A percentile compares a stretch with the other conserved stretches of the same genome.
These are phyloP conservation scores for Peucedramus taeniatus DNA, from an alignment of 2,113 vertebrate species.

Conservation along the genomic window DNA sequence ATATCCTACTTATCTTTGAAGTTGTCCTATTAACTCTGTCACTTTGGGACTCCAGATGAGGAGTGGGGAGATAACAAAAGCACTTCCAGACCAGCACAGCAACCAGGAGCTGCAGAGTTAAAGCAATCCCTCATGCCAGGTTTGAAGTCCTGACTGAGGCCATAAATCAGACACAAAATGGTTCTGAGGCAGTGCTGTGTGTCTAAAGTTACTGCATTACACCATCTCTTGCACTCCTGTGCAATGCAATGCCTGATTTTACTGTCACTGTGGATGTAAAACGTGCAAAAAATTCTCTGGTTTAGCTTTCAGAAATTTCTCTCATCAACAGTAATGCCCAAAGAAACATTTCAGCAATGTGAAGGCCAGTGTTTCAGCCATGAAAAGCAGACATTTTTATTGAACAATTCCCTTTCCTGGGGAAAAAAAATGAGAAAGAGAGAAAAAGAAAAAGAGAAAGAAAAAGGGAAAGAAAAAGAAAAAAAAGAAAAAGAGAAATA, in stretches of 20 bases:
- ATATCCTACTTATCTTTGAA: background rate
- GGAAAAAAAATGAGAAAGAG: accelerated
- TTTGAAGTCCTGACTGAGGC: background rate
- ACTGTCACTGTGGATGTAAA: background rate
- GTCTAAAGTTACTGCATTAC: constrained; percentile 17
- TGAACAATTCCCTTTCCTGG: background rate
- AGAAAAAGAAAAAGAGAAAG: background rate
- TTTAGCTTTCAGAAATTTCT: background rate
- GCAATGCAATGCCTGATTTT: background rate
- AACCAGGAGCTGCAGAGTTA: background rate
- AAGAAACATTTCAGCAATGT: background rate
- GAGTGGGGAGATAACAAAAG: background rate
- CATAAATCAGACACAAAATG: constrained; percentile 20
- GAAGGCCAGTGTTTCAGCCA: background rate
- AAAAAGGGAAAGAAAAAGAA: too few species aligned
- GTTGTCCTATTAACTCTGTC: background rate
- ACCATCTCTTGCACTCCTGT: background rate
- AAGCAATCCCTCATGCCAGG: background rate
- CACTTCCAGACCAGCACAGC: background rate
- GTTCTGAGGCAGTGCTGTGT: background rate
- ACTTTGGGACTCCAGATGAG: background rate
- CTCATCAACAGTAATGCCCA: background rate
- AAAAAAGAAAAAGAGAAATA: accelerated
- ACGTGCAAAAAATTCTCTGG: background rate
- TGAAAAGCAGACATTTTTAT: background rate